Percentiles rank a stretch among this genome's conserved stretches.
These are phyloP conservation scores for Mus spicilegus DNA, from an alignment of 2,113 vertebrate genomes.

Conservation along the genomic window DNA sequence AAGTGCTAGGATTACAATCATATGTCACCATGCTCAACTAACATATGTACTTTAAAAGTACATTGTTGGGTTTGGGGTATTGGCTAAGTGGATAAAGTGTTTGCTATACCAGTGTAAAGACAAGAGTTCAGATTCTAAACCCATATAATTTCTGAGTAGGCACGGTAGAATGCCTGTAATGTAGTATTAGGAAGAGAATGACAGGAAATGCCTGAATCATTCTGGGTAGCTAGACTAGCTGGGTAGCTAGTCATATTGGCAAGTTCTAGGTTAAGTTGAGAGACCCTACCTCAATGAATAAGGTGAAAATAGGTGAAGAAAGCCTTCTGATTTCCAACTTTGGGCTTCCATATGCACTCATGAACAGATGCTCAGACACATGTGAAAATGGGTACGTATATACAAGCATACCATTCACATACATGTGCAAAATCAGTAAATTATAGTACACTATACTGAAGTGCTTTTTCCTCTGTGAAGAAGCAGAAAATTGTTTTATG, in stretches of 20 bases:
- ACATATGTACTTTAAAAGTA: background rate
- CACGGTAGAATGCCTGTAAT: background rate
- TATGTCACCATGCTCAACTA: background rate
- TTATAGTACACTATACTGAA: background rate
- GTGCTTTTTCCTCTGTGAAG: background rate
- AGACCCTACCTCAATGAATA: background rate
- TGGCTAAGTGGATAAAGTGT: background rate
- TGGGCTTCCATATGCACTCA: background rate
- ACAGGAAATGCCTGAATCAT: background rate
- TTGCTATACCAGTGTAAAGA: background rate
- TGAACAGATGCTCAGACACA: background rate
- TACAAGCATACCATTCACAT: background rate
- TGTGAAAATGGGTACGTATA: background rate
- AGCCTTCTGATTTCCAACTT: background rate
- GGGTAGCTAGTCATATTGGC: background rate
- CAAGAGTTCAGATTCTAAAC: background rate
- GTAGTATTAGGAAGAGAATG: background rate
- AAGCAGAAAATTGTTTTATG: slow-evolving; percentile 1
- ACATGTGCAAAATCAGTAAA: background rate
- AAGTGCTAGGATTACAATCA: background rate
- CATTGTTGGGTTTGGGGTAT: background rate
- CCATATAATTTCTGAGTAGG: background rate
- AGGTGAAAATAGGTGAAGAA: background rate
- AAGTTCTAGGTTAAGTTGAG: background rate
- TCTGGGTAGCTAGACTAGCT: background rate